Percentiles rank a stretch among this genome's conserved stretches.
phyloP scores from a whole-genome alignment of 2,113 vertebrate species.

The Anarhynchus alexandrinus region DNA sequence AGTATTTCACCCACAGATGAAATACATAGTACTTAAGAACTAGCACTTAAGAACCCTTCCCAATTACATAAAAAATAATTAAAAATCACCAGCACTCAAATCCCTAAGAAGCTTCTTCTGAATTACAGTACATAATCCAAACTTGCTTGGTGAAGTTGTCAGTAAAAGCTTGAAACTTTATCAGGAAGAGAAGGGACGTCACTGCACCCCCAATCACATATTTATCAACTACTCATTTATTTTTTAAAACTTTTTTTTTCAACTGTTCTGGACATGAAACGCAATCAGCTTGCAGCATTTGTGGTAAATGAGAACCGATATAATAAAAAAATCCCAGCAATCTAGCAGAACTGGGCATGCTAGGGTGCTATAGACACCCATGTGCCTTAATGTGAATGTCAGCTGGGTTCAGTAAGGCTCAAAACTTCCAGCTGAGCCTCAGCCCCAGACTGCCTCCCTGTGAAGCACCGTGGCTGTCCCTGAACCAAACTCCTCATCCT shows the following conservation, averaged over 20 bases:
- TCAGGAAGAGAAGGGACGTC: neutral
- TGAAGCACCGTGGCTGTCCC: neutral
- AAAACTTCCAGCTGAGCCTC: neutral
- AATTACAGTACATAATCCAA: neutral
- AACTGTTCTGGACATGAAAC: neutral
- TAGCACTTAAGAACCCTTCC: neutral
- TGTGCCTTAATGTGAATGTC: neutral
- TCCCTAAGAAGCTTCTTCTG: neutral
- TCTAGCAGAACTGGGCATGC: neutral
- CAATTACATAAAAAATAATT: neutral
- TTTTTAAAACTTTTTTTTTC: neutral
- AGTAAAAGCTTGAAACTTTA: neutral
- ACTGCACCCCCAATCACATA: neutral
- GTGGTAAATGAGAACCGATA: neutral
- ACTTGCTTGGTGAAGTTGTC: neutral
- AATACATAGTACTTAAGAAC: neutral
- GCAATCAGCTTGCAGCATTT: neutral
- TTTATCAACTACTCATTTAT: neutral
- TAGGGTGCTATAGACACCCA: neutral
- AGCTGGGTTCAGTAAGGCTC: neutral
- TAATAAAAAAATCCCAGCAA: neutral
- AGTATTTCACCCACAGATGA: neutral
- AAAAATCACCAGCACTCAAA: neutral
- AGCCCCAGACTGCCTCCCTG: neutral
- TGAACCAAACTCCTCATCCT: neutral